Conservation (phyloP, 2,888 invertebrate species). For the Amiota mariae region DNA sequence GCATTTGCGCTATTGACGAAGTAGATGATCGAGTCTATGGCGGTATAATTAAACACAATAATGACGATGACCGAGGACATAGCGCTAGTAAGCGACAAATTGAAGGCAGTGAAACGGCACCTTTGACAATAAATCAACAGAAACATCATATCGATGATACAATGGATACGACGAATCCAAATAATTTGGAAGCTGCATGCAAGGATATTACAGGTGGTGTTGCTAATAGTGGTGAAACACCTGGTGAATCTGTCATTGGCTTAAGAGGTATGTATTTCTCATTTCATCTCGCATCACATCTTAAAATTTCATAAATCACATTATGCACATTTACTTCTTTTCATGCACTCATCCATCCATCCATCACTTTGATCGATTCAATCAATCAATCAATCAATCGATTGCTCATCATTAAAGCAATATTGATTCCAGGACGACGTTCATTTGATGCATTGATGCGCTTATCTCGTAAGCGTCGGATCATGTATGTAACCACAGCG, state of each 20-base stretch:
- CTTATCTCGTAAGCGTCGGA: conserved; percentile 68
- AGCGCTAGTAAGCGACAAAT: conserved; percentile 58
- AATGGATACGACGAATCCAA: conserved; percentile 46
- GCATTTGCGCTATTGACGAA: conserved; percentile 68
- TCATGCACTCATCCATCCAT: conserved; percentile 23
- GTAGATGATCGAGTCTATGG: conserved; percentile 66
- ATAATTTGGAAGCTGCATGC: conserved; percentile 61
- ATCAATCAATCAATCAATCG: neutral
- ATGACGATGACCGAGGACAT: conserved; percentile 39
- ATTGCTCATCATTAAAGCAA: conserved; percentile 50
- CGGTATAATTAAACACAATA: conserved; percentile 46
- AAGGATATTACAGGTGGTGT: conserved; percentile 40
- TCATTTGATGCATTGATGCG: conserved; percentile 69
- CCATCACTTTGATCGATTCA: neutral
- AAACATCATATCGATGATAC: conserved; percentile 67
- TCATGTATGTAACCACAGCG: conserved; percentile 69
- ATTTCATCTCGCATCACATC: neutral
- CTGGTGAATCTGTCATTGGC: conserved; percentile 61
- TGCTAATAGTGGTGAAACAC: conserved; percentile 40
- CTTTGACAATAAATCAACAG: conserved; percentile 69
- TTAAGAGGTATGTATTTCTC: conserved; percentile 57
- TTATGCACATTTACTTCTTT: conserved; percentile 35
- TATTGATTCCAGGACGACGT: conserved; percentile 69
- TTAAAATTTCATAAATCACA: conserved; percentile 2
- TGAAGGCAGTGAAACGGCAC: conserved; percentile 71